Evolutionary conservation across 2,797 vertebrate genomes (phyloP), one percentile per base, ranked within the genome.

Genomic region (Lacerta agilis): DNA sequence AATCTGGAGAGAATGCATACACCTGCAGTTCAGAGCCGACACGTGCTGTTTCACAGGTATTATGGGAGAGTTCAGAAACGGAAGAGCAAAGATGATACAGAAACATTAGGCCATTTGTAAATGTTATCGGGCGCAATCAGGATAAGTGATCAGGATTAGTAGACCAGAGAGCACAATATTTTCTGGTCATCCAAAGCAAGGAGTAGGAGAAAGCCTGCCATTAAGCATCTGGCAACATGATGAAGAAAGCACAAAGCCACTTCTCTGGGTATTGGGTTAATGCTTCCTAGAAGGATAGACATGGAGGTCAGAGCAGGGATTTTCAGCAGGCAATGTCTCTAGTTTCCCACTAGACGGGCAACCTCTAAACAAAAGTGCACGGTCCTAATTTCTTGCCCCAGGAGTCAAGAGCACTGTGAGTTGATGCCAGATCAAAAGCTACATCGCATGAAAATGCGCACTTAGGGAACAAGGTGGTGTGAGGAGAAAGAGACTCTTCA

Each of bases 231-330:
- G 29, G 87, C 87, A 90, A 85, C 4, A 49, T 36, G 78, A 7
- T 49, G n/a, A 72, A 71, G 84, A 91, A 91, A 89, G 38, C 18
- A 76, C 33, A 41, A 90, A 20, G 15, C 55, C n/a, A 88, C 91
- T 76, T 64, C 67, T 77, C 79, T 82, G 66, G 86, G 23, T 82
- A 82, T 36, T 64, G 90, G 71, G 18, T 73, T 88, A 86, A 72
- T 73, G 36, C 88, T 91, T 84, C 33, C 79, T 66, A 8, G 45
- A 33, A 78, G 83, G 58, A 49, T 71, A 92, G 55, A 6, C 25
- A n/a, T 6, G 43, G 41, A 73, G 71, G 41, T 11, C 2, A 72
- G 58, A 5, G 3, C 2, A 43, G 38, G 29, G 49, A 11, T 67
- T 67, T 38, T 55, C 55, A 75, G 69, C 38, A 55, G 43, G 49